A percentile compares a stretch with the other conserved stretches of the same genome.
Conservation (phyloP, 2,888 invertebrate species). For the Brenthis hecate region DNA sequence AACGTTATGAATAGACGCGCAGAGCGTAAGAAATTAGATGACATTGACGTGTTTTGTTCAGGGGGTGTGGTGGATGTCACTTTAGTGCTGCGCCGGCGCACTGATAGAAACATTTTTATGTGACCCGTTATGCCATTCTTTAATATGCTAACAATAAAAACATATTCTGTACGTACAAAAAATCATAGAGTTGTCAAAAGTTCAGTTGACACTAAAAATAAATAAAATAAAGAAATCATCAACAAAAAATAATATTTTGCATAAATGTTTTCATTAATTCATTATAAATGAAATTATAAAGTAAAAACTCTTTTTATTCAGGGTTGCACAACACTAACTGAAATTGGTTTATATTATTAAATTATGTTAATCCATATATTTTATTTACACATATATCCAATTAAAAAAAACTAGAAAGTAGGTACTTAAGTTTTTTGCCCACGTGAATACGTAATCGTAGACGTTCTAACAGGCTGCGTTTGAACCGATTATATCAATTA, state of each 20-base stretch:
- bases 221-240: too few relatives aligned
- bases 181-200: too few relatives aligned
- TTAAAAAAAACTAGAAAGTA: background rate
- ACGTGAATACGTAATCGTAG: conserved; percentile 5
- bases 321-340: too few relatives aligned
- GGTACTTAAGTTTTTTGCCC: conserved; percentile 5
- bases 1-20: conserved; percentile 63
- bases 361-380: too few relatives aligned
- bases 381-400: background rate
- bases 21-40: conserved; percentile 78
- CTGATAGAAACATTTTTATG: conserved; percentile 26
- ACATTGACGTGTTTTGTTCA: conserved; percentile 67
- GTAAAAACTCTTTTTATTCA: too few relatives aligned
- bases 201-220: too few relatives aligned
- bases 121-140: conserved; percentile 21
- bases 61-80: conserved; percentile 53
- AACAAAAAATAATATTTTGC: too few relatives aligned
- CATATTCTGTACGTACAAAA: too few relatives aligned
- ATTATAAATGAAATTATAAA: too few relatives aligned
- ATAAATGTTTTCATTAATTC: too few relatives aligned
- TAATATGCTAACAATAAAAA: conserved; percentile 4
- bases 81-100: conserved; percentile 34
- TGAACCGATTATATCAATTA: conserved; percentile 15
- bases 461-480: background rate
- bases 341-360: too few relatives aligned